These are phyloP conservation scores for Gambusia affinis DNA, from an alignment of 2,113 vertebrate genomes.

Conservation along the genomic window DNA sequence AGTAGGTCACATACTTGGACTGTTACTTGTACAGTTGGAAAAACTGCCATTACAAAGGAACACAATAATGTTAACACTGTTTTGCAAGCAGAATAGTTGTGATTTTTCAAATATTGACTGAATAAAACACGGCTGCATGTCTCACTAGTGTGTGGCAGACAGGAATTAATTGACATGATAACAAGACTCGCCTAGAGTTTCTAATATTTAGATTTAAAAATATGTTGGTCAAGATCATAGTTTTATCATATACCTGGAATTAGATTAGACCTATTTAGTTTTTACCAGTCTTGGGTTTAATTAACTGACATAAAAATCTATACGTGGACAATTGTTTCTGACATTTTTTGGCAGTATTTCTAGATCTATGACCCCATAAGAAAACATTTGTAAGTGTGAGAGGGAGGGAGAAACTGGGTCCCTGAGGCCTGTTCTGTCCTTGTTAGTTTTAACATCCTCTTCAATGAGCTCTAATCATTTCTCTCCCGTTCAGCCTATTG, in stretches of 20 bases:
- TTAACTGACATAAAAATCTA: neutral
- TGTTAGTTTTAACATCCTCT: constrained; percentile 44
- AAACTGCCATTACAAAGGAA: neutral
- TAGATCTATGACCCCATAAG: neutral
- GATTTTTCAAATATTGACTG: neutral
- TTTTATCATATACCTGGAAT: neutral
- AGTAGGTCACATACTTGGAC: neutral
- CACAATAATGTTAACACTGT: neutral
- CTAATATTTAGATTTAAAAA: neutral
- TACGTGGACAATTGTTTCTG: neutral
- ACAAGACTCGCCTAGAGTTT: neutral
- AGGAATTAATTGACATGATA: neutral
- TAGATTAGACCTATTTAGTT: neutral
- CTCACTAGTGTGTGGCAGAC: neutral
- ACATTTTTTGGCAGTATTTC: constrained; percentile 1
- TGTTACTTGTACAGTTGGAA: no score
- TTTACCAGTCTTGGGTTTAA: neutral
- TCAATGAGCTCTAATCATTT: constrained; percentile 35
- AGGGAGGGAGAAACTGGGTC: constrained; percentile 27
- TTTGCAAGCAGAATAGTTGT: neutral
- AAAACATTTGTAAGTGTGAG: constrained; percentile 25
- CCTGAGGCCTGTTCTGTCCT: constrained; percentile 56
- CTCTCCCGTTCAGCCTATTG: constrained; percentile 36
- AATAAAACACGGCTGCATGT: neutral
- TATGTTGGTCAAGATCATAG: no score